Percentiles rank a stretch among this genome's conserved stretches.
These are phyloP conservation scores for Eurytoma adleriae DNA, from an alignment of 2,888 invertebrate species.

Conservation along the genomic window DNA sequence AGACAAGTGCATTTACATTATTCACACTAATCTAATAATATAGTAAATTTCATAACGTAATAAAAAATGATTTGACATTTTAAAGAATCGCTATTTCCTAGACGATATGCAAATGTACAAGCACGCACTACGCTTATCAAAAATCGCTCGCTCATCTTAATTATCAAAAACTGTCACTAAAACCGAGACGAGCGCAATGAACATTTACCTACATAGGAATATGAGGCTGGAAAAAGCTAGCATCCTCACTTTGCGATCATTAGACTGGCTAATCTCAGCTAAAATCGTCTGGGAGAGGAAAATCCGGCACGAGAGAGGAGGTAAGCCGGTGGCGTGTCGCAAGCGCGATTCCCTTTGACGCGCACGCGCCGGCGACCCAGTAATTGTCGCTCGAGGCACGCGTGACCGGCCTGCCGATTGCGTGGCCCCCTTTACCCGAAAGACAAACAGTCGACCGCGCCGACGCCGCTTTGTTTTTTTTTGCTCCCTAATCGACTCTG, in stretches of 20 bases:
- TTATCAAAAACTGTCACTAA: no score
- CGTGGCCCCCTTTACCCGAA: constrained; percentile 45
- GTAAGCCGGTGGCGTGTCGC: constrained; percentile 29
- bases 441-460: constrained; percentile 12
- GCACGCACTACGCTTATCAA: no score
- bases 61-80: no score
- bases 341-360: constrained; percentile 20
- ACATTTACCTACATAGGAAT: neutral
- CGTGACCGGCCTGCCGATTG: constrained; percentile 60
- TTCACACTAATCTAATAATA: no score
- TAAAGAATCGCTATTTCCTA: neutral
- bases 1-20: no score
- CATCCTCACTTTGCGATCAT: no score
- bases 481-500: neutral
- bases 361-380: constrained; percentile 53
- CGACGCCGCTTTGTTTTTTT: constrained; percentile 1
- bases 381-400: constrained; percentile 56
- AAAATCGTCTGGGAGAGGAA: neutral
- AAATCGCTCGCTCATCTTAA: no score
- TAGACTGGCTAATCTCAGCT: neutral
- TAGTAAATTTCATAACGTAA: neutral
- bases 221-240: no score
- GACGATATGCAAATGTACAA: neutral
- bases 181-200: no score
- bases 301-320: neutral